A percentile compares a stretch with the other conserved stretches of the same genome.
These are phyloP conservation scores for Hirudo medicinalis DNA, from an alignment of 1,140 invertebrate genomes.

Conservation along the genomic window DNA sequence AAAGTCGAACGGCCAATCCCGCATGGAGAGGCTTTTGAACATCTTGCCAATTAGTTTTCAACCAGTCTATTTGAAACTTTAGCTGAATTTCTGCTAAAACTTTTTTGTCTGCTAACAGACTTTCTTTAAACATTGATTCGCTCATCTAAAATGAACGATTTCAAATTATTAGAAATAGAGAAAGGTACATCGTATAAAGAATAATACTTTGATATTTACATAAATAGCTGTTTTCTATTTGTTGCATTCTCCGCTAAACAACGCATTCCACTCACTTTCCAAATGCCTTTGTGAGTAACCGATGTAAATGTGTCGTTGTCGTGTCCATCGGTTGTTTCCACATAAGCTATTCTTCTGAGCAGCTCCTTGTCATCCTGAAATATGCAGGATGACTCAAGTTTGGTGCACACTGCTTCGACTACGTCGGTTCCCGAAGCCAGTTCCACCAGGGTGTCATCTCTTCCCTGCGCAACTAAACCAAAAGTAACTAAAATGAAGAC, in stretches of 20 bases:
- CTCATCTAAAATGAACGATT: not conserved
- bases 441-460: conserved; percentile 1
- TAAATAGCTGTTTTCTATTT: not conserved
- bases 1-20: conserved; percentile 31
- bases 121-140: not conserved
- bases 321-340: conserved; percentile 10
- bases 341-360: conserved; percentile 11
- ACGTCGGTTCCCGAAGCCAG: not conserved
- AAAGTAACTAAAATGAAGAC: no score
- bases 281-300: not conserved
- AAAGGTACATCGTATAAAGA: no score
- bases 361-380: conserved; percentile 1
- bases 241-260: not conserved
- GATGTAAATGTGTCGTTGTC: not conserved
- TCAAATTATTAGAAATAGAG: no score
- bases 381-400: not conserved
- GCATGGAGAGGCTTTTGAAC: conserved; percentile 31
- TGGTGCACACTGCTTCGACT: not conserved
- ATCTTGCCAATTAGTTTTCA: conserved; percentile 27
- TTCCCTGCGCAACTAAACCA: no score
- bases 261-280: not conserved
- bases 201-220: not conserved
- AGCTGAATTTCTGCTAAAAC: conserved; percentile 18
- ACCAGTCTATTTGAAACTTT: conserved; percentile 31
- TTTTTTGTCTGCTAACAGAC: not conserved